Conservation (phyloP, 2,888 invertebrate genomes). For the Cistogaster globosa region DNA sequence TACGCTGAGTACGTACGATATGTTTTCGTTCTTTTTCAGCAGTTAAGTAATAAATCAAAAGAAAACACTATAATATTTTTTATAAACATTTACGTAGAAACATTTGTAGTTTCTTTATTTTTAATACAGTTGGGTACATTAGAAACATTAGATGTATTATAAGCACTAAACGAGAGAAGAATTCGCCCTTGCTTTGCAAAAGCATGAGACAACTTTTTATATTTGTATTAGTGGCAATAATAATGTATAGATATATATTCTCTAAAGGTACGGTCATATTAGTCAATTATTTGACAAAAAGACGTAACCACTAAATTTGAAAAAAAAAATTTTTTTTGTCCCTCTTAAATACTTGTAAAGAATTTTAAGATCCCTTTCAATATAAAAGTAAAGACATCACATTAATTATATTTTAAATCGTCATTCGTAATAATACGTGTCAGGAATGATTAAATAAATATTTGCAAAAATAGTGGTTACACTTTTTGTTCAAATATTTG, state of each 20-base stretch:
- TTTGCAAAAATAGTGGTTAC: too few relatives aligned
- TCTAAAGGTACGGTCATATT: too few relatives aligned
- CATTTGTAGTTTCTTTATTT: constrained; percentile 43
- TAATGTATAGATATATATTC: background rate
- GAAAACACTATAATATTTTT: constrained; percentile 56
- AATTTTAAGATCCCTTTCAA: too few relatives aligned
- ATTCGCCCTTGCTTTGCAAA: constrained; percentile 4
- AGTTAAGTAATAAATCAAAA: constrained; percentile 63
- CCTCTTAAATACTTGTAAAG: too few relatives aligned
- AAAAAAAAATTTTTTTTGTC: too few relatives aligned
- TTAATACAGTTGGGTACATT: constrained; percentile 33
- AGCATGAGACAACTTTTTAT: constrained; percentile 17
- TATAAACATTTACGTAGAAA: constrained; percentile 10
- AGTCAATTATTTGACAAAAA: too few relatives aligned
- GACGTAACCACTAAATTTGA: too few relatives aligned
- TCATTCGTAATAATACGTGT: too few relatives aligned
- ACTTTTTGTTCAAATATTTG: too few relatives aligned
- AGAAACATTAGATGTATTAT: constrained; percentile 43
- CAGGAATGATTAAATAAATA: too few relatives aligned
- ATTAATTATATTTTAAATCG: too few relatives aligned
- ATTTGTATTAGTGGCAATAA: constrained; percentile 35
- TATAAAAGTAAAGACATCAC: too few relatives aligned
- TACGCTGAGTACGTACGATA: constrained; percentile 4
- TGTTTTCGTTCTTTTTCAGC: constrained; percentile 40
- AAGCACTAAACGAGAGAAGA: constrained; percentile 15